Percentiles rank a stretch among this genome's conserved stretches.
These are phyloP conservation scores for Epinephelus fuscoguttatus DNA, from an alignment of 2,113 vertebrate genomes.

Conservation along the genomic window DNA sequence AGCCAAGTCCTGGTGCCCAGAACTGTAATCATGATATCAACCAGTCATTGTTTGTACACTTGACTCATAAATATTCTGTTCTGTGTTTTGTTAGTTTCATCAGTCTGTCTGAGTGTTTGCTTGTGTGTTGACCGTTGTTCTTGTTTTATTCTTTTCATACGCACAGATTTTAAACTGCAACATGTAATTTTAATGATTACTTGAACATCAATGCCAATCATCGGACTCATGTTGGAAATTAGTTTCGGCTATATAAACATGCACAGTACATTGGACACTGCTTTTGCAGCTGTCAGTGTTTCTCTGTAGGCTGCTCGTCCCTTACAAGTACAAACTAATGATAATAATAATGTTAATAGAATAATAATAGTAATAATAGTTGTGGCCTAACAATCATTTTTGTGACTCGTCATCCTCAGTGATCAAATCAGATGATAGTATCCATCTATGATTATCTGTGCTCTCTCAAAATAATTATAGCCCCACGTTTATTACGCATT, in stretches of 20 bases:
- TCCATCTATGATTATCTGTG: background rate
- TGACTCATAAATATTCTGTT: background rate
- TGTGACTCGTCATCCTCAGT: background rate
- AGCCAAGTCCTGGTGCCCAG: background rate
- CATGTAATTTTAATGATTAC: background rate
- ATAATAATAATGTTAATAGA: too few relatives aligned
- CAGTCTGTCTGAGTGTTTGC: too few relatives aligned
- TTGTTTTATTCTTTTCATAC: too few relatives aligned
- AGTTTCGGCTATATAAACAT: too few relatives aligned
- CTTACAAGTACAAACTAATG: too few relatives aligned
- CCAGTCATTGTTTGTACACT: background rate
- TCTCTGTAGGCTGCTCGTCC: too few relatives aligned
- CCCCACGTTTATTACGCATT: too few relatives aligned
- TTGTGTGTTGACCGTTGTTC: background rate
- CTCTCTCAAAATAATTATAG: background rate
- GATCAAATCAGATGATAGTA: background rate
- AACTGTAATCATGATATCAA: background rate
- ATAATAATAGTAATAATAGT: too few relatives aligned
- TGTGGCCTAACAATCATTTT: background rate
- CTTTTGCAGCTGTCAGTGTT: too few relatives aligned
- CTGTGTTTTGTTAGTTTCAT: background rate
- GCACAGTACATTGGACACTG: too few relatives aligned
- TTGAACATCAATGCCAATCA: background rate
- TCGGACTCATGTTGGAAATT: background rate
- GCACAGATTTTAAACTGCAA: background rate